A percentile compares a stretch with the other conserved stretches of the same genome.
phyloP scores from a whole-genome alignment of 2,797 vertebrate genomes.

The Pantherophis alleghaniensis region DNA sequence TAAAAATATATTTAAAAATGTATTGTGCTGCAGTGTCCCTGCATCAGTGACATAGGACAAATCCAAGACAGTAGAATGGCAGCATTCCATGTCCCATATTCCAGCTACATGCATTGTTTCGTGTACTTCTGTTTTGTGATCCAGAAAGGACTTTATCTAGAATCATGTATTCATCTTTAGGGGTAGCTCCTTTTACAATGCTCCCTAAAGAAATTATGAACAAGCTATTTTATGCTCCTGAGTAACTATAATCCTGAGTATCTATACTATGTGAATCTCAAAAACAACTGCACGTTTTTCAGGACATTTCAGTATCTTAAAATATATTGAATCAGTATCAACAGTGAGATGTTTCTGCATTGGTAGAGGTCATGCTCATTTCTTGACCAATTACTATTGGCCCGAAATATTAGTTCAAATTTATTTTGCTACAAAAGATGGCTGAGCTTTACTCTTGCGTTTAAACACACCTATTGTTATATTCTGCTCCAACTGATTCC shows the following conservation, averaged over 20 bases:
- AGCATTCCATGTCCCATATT: background rate
- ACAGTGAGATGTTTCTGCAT: background rate
- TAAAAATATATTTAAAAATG: background rate
- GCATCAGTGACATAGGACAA: background rate
- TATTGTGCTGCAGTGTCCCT: background rate
- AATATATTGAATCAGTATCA: background rate
- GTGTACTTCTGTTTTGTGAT: background rate
- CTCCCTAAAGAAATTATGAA: background rate
- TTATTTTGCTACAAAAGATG: background rate
- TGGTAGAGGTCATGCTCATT: background rate
- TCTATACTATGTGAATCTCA: background rate
- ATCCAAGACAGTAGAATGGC: background rate
- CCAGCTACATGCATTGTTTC: background rate
- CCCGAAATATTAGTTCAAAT: background rate
- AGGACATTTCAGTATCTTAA: background rate
- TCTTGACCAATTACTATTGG: background rate
- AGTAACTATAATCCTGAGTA: background rate
- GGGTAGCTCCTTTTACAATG: background rate
- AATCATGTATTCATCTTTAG: background rate
- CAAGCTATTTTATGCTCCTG: background rate
- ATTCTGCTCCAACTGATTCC: background rate
- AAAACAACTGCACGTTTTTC: background rate
- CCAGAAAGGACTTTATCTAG: background rate
- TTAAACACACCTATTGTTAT: background rate
- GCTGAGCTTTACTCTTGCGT: background rate